phyloP scores from a whole-genome alignment of 1,140 invertebrate species.

The Acromyrmex echinatior region DNA sequence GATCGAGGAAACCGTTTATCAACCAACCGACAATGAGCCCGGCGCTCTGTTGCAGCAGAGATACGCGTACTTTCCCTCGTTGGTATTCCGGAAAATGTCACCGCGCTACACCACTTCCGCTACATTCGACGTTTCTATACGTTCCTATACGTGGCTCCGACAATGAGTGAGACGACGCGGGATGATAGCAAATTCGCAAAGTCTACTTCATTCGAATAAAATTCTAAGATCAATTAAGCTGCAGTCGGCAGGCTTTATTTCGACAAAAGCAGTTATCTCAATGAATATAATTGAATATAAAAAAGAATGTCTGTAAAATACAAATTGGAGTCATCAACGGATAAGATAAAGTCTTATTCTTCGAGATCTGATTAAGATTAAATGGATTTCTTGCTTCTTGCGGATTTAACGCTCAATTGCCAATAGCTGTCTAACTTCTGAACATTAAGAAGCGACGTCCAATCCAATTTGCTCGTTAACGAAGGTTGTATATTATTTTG shows the following conservation, averaged over 20 bases:
- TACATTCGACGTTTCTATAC: slow-evolving; percentile 2
- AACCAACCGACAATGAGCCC: slow-evolving; percentile 39
- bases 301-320: neutral
- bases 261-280: neutral
- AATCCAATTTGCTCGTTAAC: slow-evolving; percentile 17
- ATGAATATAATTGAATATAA: neutral
- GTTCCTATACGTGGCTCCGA: neutral
- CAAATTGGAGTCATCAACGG: neutral
- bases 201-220: neutral
- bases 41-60: neutral
- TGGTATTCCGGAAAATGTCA: slow-evolving; percentile 59
- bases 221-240: neutral
- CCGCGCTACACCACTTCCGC: slow-evolving; percentile 16
- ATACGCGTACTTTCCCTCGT: slow-evolving; percentile 53
- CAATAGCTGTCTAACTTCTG: neutral
- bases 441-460: neutral
- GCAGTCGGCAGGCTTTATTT: neutral
- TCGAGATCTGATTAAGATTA: neutral
- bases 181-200: neutral
- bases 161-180: neutral
- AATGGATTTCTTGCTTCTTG: neutral
- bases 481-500: slow-evolving; percentile 22
- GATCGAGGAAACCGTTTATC: slow-evolving; percentile 59
- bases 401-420: neutral
- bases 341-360: neutral